Conservation (phyloP, 2,113 vertebrate species). For the Tyrannus savana region DNA sequence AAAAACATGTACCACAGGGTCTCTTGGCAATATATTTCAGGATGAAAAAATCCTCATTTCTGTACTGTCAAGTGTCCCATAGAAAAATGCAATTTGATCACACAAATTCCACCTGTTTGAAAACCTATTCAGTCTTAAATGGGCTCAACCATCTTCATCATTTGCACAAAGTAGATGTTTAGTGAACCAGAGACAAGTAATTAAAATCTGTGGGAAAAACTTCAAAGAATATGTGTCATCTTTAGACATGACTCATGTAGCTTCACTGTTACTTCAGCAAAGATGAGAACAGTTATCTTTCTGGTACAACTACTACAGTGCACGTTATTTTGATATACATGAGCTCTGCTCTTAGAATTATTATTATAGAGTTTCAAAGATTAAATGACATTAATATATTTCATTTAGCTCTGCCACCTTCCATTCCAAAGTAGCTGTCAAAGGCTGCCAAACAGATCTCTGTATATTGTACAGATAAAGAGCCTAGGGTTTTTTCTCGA, state of each 20-base stretch:
- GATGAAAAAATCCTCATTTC: not conserved
- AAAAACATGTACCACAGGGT: not conserved
- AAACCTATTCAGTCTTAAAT: not conserved
- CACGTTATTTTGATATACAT: not conserved
- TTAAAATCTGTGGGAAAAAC: not conserved
- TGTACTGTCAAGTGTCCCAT: not conserved
- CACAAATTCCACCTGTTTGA: not conserved
- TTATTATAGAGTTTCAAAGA: not conserved
- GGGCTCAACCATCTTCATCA: not conserved
- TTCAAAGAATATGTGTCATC: not conserved
- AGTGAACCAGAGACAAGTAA: not conserved
- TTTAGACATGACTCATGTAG: not conserved
- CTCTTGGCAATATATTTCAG: not conserved
- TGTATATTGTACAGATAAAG: not conserved
- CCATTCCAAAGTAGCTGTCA: not conserved
- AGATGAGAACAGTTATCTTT: not conserved
- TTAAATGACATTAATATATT: not conserved
- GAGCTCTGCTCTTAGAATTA: not conserved
- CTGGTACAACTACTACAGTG: not conserved
- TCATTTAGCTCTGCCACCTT: not conserved
- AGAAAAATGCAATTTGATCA: not conserved
- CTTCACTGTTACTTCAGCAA: not conserved
- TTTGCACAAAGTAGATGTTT: not conserved
- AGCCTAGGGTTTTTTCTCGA: not conserved
- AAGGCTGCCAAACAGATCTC: not conserved